Evolutionary conservation across 2,888 invertebrate species (phyloP), one percentile per base, ranked within the genome.

Genomic region (Axea sp.): DNA sequence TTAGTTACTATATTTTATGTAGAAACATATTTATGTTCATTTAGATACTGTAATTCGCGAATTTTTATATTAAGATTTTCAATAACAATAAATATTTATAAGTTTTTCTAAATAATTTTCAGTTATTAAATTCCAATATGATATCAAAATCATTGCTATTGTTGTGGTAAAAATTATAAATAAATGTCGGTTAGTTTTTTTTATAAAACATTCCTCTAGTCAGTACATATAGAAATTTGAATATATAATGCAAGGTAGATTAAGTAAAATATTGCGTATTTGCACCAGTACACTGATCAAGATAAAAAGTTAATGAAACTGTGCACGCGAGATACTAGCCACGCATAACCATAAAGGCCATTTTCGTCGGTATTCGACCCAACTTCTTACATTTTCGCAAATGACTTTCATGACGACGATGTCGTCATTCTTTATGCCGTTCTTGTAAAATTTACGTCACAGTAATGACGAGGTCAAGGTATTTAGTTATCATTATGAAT

Each of bases 181-280:
- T n/a, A n/a, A n/a, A n/a, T n/a, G n/a, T n/a, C n/a, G n/a, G n/a
- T n/a, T n/a, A n/a, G n/a, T 19, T 3, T 19, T 19, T 64, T 62
- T 30, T 19, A 7, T 8, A 51, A 43, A 15, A 35, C 43, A 67
- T 67, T 67, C 67, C 67, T 67, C 0, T 24, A 41, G 31, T 67
- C 11, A 26, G 17, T 14, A 37, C 24, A 19, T 53, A 45, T 31
- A 53, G 45, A 37, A 47, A 55, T 67, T 67, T 47, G 39, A 67
- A 67, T 67, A 57, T 39, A 47, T 41, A 67, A 67, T 47, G 7
- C 15, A 11, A 28, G 14, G 6, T 8, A 67, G 67, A 67, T 67
- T 67, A 57, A 15, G 43, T 24, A 57, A 59, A 67, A 68, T 59
- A 68, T 59, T 68, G 67, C 67, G 67, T 68, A 68, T 47, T 68